Conservation (phyloP, 2,113 vertebrate genomes). For the Colaptes auratus region DNA sequence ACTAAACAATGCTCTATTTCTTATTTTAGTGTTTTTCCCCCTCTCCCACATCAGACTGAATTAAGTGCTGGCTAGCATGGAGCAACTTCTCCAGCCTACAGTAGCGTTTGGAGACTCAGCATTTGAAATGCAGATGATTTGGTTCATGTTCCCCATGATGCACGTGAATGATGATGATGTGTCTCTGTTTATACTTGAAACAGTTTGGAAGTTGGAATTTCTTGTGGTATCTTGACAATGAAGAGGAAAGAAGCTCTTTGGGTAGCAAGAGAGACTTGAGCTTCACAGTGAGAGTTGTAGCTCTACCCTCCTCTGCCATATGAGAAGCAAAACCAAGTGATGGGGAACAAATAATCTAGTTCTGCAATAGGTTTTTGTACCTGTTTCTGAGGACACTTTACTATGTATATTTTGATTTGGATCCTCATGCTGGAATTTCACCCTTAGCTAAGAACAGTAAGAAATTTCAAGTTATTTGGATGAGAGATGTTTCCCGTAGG, state of each 20-base stretch:
- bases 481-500: background rate
- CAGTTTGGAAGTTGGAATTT: background rate
- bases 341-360: background rate
- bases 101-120: accelerated
- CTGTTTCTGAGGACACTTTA: background rate
- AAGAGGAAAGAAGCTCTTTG: background rate
- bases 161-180: accelerated
- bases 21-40: no score
- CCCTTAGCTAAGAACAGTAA: background rate
- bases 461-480: background rate
- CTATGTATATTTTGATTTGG: background rate
- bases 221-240: background rate
- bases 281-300: background rate
- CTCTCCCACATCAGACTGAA: accelerated
- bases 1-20: background rate
- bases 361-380: background rate
- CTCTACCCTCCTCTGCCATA: background rate
- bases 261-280: accelerated
- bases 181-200: background rate
- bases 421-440: background rate
- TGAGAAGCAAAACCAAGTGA: background rate
- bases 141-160: background rate
- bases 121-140: background rate
- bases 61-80: background rate
- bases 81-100: background rate